Evolutionary conservation across 2,797 vertebrate species (phyloP).

Genomic region (Coranthus polyacanthus): DNA sequence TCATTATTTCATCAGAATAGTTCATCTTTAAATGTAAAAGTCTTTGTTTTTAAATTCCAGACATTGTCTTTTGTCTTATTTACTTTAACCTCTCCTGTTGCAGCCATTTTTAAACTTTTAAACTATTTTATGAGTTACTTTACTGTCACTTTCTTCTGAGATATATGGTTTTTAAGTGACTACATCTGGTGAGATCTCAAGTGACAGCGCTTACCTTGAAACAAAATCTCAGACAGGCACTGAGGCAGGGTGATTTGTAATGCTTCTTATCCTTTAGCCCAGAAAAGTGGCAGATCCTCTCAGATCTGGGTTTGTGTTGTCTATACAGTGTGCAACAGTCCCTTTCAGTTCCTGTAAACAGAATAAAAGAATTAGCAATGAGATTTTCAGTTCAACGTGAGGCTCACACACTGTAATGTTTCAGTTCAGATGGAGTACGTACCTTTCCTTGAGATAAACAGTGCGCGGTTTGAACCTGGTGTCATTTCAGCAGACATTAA

Average conservation of each 20-base stretch:
- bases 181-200: fast-evolving
- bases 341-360: constrained; percentile 63
- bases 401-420: not conserved
- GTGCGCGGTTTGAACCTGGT: constrained; percentile 67
- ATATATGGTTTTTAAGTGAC: not conserved
- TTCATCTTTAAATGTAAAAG: no score
- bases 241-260: constrained; percentile 52
- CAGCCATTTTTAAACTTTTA: no score
- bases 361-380: not conserved
- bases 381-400: not conserved
- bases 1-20: not conserved
- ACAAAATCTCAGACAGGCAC: constrained; percentile 68
- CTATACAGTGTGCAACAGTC: constrained; percentile 29
- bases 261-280: constrained; percentile 60
- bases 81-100: not conserved
- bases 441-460: constrained; percentile 73
- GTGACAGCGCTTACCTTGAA: constrained; percentile 77
- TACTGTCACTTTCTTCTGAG: constrained; percentile 29
- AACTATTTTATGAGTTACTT: no score
- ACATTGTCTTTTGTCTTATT: not conserved
- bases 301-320: constrained; percentile 51
- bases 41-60: not conserved
- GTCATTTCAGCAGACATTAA: constrained; percentile 78
- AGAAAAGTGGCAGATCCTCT: constrained; percentile 51
- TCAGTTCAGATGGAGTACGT: constrained; percentile 47